Evolutionary conservation across 35 echinoderm and acorn worm genomes (phyloP).

Genomic region (Ophioderma brevispina): DNA sequence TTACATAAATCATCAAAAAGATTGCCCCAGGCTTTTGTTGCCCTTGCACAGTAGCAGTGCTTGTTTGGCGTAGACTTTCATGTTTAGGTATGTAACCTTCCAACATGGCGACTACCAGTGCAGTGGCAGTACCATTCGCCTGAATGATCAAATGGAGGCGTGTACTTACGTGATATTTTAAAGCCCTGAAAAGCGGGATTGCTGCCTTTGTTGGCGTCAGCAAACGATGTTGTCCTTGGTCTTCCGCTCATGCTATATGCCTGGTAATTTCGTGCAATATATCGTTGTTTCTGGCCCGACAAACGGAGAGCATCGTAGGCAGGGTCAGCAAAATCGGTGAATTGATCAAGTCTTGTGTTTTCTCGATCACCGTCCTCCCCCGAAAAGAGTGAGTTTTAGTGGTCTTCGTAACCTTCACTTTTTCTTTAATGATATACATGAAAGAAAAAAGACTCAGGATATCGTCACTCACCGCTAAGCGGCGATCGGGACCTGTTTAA

Average conservation of each 20-base stretch:
- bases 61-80: no score
- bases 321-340: slow-evolving; percentile 39
- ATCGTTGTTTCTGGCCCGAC: slow-evolving; percentile 14
- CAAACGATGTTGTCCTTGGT: slow-evolving; percentile 99
- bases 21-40: no score
- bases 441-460: not conserved
- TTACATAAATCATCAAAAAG: no score
- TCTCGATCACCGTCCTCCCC: slow-evolving; percentile 12
- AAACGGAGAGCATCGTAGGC: slow-evolving; percentile 20
- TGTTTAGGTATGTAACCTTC: no score
- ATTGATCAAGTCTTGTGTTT: slow-evolving; percentile 41
- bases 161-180: slow-evolving; percentile 99
- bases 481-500: not conserved
- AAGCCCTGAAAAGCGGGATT: slow-evolving; percentile 92
- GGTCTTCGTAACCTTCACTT: not conserved
- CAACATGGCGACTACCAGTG: slow-evolving; percentile 7
- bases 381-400: slow-evolving; percentile 13
- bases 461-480: not conserved
- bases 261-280: slow-evolving; percentile 19
- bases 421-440: no score
- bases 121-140: no score
- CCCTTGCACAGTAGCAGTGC: no score
- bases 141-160: not conserved
- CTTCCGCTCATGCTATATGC: slow-evolving; percentile 95
- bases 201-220: slow-evolving; percentile 91